Evolutionary conservation across 2,113 vertebrate species (phyloP).

Genomic region (Proteles cristata): DNA sequence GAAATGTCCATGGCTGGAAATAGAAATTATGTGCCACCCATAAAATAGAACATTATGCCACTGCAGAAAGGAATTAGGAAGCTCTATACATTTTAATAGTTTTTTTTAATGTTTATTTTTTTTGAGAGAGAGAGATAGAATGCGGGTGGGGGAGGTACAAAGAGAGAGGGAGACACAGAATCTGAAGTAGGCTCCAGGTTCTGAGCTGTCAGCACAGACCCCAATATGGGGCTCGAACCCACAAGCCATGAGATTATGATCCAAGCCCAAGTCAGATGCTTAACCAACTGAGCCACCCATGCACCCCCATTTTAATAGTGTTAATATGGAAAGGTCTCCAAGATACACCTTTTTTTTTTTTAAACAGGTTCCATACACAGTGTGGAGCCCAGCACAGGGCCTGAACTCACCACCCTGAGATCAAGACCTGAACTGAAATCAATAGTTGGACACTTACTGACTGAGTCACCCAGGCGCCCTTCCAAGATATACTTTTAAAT

Average conservation of each 20-base stretch:
- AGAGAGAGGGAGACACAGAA: no score
- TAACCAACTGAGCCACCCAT: no score
- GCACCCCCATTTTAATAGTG: not conserved
- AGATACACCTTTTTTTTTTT: not conserved
- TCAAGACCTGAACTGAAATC: not conserved
- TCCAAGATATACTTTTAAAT: not conserved
- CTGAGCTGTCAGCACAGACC: no score
- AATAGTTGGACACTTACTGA: not conserved
- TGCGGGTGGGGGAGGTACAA: no score
- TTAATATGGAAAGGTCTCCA: not conserved
- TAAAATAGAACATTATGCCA: not conserved
- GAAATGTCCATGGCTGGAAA: not conserved
- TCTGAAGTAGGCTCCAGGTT: no score
- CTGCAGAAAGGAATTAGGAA: not conserved
- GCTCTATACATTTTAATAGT: not conserved
- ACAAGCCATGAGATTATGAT: no score
- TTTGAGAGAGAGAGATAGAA: no score
- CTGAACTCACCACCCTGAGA: not conserved
- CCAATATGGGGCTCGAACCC: no score
- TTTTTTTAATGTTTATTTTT: no score
- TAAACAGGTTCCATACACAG: not conserved
- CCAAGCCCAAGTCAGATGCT: no score
- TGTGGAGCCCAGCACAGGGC: not conserved
- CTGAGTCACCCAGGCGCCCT: not conserved
- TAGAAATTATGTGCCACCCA: not conserved